phyloP scores from a whole-genome alignment of 2,113 vertebrate species.

The Marcusenius ussheri region DNA sequence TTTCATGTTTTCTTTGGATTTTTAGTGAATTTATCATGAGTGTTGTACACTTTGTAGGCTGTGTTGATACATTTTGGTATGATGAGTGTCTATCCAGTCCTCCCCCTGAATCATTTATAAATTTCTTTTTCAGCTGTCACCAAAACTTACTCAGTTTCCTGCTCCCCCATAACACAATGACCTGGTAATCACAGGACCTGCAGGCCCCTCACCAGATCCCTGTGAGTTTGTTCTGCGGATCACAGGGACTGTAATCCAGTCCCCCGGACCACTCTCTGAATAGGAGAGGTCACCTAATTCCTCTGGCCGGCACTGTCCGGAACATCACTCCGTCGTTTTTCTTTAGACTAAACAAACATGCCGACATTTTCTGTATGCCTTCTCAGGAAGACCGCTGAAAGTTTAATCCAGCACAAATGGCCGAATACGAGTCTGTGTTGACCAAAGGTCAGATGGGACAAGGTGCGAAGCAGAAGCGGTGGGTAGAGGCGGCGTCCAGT shows the following conservation, averaged over 20 bases:
- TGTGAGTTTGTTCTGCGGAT: background rate
- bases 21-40: background rate
- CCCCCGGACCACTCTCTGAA: background rate
- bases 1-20: background rate
- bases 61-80: background rate
- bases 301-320: background rate
- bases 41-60: background rate
- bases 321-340: constrained; percentile 6
- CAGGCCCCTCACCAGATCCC: background rate
- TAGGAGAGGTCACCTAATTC: constrained; percentile 1
- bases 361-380: constrained; percentile 15
- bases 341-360: constrained; percentile 15
- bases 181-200: background rate
- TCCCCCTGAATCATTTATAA: background rate
- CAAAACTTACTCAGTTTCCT: background rate
- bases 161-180: background rate
- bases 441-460: background rate
- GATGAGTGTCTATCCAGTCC: background rate
- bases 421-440: background rate
- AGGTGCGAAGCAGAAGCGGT: background rate
- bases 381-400: constrained; percentile 8
- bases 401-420: constrained; percentile 7
- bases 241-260: background rate
- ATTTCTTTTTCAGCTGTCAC: background rate
- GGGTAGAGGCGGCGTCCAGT: background rate